phyloP scores from a whole-genome alignment of 2,888 invertebrate species.

The Leptinotarsa tumamoca region DNA sequence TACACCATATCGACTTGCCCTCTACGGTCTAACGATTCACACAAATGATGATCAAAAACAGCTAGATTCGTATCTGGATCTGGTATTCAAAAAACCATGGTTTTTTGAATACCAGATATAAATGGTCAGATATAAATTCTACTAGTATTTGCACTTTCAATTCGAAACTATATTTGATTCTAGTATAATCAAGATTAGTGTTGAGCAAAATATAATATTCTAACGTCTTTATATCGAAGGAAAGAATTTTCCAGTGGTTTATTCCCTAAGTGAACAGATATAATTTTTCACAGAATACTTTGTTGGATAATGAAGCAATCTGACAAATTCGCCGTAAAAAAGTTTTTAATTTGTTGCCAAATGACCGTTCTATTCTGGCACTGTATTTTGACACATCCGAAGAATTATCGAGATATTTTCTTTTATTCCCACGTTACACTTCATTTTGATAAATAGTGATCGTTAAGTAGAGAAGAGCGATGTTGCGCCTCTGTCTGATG shows the following conservation, averaged over 20 bases:
- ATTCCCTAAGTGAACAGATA: not conserved
- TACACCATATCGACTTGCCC: no score
- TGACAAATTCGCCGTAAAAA: conserved; percentile 18
- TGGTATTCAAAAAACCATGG: no score
- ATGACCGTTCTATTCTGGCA: conserved; percentile 4
- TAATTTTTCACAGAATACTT: conserved; percentile 2
- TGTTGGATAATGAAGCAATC: not conserved
- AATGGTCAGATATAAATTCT: no score
- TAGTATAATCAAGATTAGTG: no score
- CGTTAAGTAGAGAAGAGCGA: not conserved
- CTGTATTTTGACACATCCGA: conserved; percentile 19
- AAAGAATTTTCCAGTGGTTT: not conserved
- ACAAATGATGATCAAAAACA: no score
- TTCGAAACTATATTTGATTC: no score
- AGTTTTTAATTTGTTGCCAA: conserved; percentile 20
- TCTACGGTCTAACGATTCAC: no score
- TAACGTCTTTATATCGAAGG: not conserved
- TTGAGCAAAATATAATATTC: no score
- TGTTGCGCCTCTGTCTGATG: not conserved
- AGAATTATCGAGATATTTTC: conserved; percentile 21
- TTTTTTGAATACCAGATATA: no score
- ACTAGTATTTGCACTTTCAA: no score
- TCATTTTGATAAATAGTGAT: conserved; percentile 4
- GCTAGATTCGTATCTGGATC: no score
- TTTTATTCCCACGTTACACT: conserved; percentile 1